Evolutionary conservation across 2,113 vertebrate genomes (phyloP).

Genomic region (Uropsilus gracilis): DNA sequence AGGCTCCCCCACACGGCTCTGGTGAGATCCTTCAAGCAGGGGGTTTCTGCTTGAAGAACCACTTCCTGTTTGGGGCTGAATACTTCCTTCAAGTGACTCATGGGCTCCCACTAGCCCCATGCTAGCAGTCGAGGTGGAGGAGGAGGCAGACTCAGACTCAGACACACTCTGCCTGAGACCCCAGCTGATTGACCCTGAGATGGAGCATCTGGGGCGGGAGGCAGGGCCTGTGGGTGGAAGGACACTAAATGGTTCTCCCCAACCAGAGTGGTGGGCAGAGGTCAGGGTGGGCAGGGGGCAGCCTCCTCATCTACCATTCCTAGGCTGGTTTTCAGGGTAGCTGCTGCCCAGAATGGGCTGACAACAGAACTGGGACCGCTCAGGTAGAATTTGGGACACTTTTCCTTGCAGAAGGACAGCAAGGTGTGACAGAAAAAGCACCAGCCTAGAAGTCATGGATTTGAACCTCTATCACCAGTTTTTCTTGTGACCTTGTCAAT

Average conservation of each 20-base stretch:
- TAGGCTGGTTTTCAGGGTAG: background rate
- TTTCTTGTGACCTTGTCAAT: background rate
- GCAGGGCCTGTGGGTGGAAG: background rate
- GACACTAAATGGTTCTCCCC: background rate
- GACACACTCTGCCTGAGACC: background rate
- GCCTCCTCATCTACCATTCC: background rate
- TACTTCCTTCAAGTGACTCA: constrained; percentile 72
- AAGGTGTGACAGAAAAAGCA: background rate
- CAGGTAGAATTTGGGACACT: background rate
- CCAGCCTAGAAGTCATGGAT: background rate
- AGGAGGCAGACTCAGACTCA: background rate
- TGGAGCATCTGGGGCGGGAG: background rate
- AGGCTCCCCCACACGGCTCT: background rate
- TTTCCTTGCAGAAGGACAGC: background rate
- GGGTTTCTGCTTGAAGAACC: constrained; percentile 1
- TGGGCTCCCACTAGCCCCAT: background rate
- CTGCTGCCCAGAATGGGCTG: background rate
- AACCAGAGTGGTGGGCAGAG: background rate
- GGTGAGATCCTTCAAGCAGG: background rate
- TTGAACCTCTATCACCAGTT: background rate
- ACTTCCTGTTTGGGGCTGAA: constrained; percentile 68
- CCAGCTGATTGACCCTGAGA: background rate
- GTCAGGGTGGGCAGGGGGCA: too few relatives aligned
- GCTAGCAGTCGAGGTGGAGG: background rate
- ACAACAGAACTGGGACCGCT: background rate